A percentile compares a stretch with the other conserved stretches of the same genome.
These are phyloP conservation scores for Caenorhabditis tropicalis DNA, from an alignment of 1,140 invertebrate genomes.

Conservation along the genomic window DNA sequence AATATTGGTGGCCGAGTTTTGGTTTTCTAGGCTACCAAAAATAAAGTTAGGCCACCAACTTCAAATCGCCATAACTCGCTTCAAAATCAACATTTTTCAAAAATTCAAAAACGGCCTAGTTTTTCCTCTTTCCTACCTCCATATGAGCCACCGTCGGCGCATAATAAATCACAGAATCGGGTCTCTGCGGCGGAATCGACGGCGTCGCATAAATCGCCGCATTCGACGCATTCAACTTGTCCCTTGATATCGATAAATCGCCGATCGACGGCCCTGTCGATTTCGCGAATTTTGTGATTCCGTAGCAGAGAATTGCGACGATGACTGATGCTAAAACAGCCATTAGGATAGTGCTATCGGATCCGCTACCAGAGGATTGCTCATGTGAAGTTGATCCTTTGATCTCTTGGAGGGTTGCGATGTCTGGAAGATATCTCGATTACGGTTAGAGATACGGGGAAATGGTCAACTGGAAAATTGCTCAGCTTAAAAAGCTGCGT, in stretches of 20 bases:
- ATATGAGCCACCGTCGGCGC: constrained; percentile 59
- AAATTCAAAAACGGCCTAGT: no score
- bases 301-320: neutral
- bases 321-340: constrained; percentile 6
- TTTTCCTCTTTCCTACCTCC: constrained; percentile 39
- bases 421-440: constrained; percentile 26
- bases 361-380: neutral
- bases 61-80: no score
- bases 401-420: constrained; percentile 42
- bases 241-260: neutral
- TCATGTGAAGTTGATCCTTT: constrained; percentile 36
- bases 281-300: constrained; percentile 27
- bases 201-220: constrained; percentile 60
- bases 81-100: no score
- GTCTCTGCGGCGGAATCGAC: constrained; percentile 49
- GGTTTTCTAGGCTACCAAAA: no score
- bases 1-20: no score
- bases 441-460: neutral
- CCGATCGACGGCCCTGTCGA: neutral
- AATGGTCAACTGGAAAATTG: neutral
- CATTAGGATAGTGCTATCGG: constrained; percentile 13
- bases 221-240: constrained; percentile 16
- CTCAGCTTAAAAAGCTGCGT: no score
- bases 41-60: no score
- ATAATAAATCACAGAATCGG: constrained; percentile 60